Base-by-base conservation (phyloP, 2,888 invertebrate genomes). In the Malachius bipustulatus region DNA sequence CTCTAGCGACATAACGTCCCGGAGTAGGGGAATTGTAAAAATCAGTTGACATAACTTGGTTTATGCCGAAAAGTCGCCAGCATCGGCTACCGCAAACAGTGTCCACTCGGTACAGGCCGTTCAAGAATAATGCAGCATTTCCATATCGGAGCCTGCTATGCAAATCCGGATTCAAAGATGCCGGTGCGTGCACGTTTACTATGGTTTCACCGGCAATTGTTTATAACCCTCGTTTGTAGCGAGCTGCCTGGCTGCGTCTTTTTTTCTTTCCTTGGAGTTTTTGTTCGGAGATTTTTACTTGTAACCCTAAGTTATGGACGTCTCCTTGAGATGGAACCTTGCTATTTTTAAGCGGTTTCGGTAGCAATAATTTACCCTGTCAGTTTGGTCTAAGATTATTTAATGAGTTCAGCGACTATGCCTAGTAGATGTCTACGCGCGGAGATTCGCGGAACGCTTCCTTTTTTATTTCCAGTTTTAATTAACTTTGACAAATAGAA, bases 91-190 rank as follows among this genome's bases (percentile, higher is more conserved):
- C 6, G 24, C 35, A 27, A 30, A 19, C 46, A 45, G 44, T 56
- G 56, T 56, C 57, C 55, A 54, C 51, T 53, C 49, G 46, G 55
- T 57, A 57, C 56, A 56, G 57, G 52, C 55, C 44, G 44, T 42
- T 50, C 54, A 57, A 57, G 55, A 54, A 49, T 51, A 47, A 42
- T 51, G 52, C 54, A 55, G 52, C 57, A 60, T 60, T 60, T 59
- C 60, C 60, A 60, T 60, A 60, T 60, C 57, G 49, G 57, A 57
- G 56, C 55, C 56, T 52, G 56, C 59, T 59, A 60, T 60, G 60
- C 60, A 60, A 60, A 60, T 60, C 55, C 50, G 49, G 52, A 56
- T 56, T 58, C 58, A 57, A 59, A 59, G 58, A 54, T 47, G 57
- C 59, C 59, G 59, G 6, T 47, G 48, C 46, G 42, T 42, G 54